Evolutionary conservation across 2,888 invertebrate genomes (phyloP), one percentile per base, ranked within the genome.

Genomic region (Azorinus chamasolen): DNA sequence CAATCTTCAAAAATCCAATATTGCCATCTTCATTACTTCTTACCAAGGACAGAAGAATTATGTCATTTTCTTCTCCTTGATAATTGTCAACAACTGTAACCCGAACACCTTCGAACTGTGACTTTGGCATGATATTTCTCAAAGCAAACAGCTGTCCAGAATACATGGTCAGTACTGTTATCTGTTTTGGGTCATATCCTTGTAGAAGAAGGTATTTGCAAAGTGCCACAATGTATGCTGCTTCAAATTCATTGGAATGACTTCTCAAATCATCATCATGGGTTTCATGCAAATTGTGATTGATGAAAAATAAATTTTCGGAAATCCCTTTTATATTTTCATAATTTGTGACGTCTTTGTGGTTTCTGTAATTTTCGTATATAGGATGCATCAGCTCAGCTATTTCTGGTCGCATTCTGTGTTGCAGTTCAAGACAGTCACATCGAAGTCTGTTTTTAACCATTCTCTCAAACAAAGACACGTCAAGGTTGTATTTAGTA

Each of bases 401-500:
- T 37, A 92, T 92, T 70, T 91, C 89, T 18, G 92, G 92, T 37
- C 91, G 70, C 92, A 92, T 92, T 55, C 92, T 77, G 66, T 92
- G 92, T 46, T 97, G 97, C 0, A 94, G 94, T n/a, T 94, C 93
- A 1, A 97, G 91, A 20, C 90, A 91, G 2, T 95, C 93, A 14
- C 94, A 95, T 63, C 95, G 95, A 2, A 96, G 88, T 0, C 95
- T 94, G 84, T 96, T 96, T 0, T 94, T 94, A 2, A 97, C 94
- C 95, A 97, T 95, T 12, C 97, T 94, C 88, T 97, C 97, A 93
- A 97, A 97, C 5, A 97, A 94, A 0, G 97, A 97, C 58, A 97
- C 94, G 75, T 96, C 96, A 69, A 97, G 92, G 53, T 95, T 95
- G 89, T 95, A 96, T 27, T 95, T 91, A 85, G 93, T 95, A 1